A percentile compares a stretch with the other conserved stretches of the same genome.
Conservation (phyloP, 2,113 vertebrate species). For the Menura novaehollandiae region DNA sequence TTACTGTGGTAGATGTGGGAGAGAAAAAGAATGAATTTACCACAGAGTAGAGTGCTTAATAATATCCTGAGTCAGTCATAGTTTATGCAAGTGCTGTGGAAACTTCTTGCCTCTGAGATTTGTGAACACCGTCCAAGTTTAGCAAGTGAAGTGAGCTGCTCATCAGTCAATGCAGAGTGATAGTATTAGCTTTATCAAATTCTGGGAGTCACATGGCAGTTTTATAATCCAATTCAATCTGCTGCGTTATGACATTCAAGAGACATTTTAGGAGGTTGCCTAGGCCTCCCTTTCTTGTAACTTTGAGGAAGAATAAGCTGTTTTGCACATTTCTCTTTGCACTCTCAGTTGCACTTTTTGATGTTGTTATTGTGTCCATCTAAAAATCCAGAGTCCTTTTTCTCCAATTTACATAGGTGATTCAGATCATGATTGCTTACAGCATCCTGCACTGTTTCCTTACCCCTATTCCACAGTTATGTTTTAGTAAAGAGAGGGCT, state of each 20-base stretch:
- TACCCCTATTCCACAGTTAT: not conserved
- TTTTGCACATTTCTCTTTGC: not conserved
- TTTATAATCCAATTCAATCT: not conserved
- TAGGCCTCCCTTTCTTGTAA: not conserved
- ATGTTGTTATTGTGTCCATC: not conserved
- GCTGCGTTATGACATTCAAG: not conserved
- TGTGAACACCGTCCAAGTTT: not conserved
- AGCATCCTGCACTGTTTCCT: not conserved
- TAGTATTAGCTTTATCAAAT: not conserved
- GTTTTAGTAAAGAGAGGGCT: not conserved
- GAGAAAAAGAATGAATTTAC: not conserved
- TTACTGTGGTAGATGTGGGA: not conserved
- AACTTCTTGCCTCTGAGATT: not conserved
- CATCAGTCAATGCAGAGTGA: not conserved
- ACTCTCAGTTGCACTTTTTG: not conserved
- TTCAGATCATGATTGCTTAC: not conserved
- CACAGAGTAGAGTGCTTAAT: not conserved
- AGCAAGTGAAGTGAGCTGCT: not conserved
- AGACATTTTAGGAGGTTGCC: not conserved
- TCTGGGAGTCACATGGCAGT: not conserved
- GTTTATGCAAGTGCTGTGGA: not conserved
- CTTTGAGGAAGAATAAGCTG: not conserved
- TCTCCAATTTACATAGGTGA: not conserved
- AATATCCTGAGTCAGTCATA: not conserved
- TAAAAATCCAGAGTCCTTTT: not conserved